A percentile compares a stretch with the other conserved stretches of the same genome.
Conservation (phyloP, 2,113 vertebrate species). For the Gadus chalcogrammus region DNA sequence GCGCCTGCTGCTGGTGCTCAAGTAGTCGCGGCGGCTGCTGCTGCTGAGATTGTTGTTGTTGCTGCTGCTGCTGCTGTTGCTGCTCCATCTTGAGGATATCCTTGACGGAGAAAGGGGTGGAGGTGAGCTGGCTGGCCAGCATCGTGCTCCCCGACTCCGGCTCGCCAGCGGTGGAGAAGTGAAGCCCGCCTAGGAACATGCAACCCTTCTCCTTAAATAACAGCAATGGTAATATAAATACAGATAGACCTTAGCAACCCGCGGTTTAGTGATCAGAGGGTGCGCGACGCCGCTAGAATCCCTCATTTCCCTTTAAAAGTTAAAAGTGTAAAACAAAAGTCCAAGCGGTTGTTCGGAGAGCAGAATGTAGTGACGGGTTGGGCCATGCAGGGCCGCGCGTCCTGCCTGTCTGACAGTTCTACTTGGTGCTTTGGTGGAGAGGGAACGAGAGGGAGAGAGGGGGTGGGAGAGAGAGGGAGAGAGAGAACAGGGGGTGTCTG, state of each 20-base stretch:
- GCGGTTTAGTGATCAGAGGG: conserved; percentile 33
- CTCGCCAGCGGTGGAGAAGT: conserved; percentile 59
- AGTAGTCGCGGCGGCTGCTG: conserved; percentile 78
- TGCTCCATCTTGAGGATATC: conserved; percentile 93
- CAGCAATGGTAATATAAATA: background rate
- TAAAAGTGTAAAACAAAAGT: conserved; percentile 9
- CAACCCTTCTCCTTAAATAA: conserved; percentile 35
- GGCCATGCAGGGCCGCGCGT: conserved; percentile 38
- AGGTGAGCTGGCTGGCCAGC: conserved; percentile 92
- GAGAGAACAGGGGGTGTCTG: no score
- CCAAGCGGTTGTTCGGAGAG: background rate
- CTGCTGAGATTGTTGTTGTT: conserved; percentile 74
- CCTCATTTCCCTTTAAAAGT: conserved; percentile 51
- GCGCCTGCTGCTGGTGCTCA: conserved; percentile 76
- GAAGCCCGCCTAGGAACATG: conserved; percentile 73
- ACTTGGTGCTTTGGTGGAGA: background rate
- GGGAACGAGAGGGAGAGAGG: background rate
- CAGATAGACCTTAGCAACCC: conserved; percentile 28
- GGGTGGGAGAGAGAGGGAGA: background rate
- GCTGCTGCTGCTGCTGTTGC: conserved; percentile 70
- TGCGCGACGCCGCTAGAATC: conserved; percentile 39
- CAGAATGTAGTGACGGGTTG: conserved; percentile 28
- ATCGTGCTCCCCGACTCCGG: conserved; percentile 79
- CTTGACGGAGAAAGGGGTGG: conserved; percentile 96
- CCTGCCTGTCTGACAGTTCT: conserved; percentile 47